These are phyloP conservation scores for Athripsodes cinereus DNA, from an alignment of 2,888 invertebrate species.

Conservation along the genomic window DNA sequence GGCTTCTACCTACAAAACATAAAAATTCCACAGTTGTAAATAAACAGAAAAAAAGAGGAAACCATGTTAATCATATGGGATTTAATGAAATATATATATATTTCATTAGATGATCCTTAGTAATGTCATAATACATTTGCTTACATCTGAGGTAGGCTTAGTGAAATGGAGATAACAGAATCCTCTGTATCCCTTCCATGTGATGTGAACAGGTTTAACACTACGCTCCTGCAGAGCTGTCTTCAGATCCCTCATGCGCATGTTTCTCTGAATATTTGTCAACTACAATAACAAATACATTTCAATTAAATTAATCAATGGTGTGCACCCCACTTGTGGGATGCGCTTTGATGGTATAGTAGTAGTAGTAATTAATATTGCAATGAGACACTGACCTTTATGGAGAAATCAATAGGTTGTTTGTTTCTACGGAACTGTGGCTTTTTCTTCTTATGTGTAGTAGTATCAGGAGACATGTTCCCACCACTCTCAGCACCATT, in stretches of 20 bases:
- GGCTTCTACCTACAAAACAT: constrained; percentile 12
- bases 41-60: too few relatives aligned
- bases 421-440: constrained; percentile 37
- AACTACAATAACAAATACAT: constrained; percentile 40
- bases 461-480: constrained; percentile 24
- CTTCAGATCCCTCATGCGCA: constrained; percentile 69
- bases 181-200: constrained; percentile 67
- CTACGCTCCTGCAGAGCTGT: constrained; percentile 66
- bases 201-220: constrained; percentile 69
- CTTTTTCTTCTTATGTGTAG: constrained; percentile 17
- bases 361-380: too few relatives aligned
- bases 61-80: too few relatives aligned
- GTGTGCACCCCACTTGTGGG: too few relatives aligned
- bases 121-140: too few relatives aligned
- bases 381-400: constrained; percentile 36
- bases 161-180: constrained; percentile 71
- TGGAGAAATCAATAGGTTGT: constrained; percentile 52
- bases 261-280: constrained; percentile 65
- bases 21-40: too few relatives aligned
- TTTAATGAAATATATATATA: too few relatives aligned
- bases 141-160: constrained; percentile 44
- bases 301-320: too few relatives aligned
- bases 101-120: too few relatives aligned
- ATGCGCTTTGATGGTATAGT: too few relatives aligned
- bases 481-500: constrained; percentile 37